Conservation (phyloP, 2,797 vertebrate genomes). For the Australoheros facetus region DNA sequence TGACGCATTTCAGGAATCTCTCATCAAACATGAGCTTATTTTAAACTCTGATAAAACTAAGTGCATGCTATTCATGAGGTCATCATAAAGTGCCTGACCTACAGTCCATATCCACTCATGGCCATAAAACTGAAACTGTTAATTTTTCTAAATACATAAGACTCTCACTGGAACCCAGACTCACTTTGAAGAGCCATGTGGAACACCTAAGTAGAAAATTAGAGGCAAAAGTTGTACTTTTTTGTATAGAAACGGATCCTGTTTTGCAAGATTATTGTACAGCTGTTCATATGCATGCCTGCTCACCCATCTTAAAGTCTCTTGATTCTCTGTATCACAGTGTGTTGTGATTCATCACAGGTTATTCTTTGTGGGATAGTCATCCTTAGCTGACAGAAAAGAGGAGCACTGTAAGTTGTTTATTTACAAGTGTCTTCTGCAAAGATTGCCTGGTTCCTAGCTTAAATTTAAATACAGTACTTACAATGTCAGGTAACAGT, state of each 20-base stretch:
- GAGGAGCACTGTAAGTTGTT: background rate
- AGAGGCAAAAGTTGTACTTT: too few species aligned
- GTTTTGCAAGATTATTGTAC: background rate
- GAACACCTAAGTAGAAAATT: too few species aligned
- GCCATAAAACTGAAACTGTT: background rate
- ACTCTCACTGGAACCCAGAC: background rate
- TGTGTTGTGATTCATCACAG: background rate
- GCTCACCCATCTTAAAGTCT: too few species aligned
- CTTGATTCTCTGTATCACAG: background rate
- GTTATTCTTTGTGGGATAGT: background rate
- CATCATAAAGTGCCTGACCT: background rate
- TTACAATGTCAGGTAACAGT: background rate
- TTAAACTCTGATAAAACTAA: slow-evolving; percentile 1
- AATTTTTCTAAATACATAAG: background rate
- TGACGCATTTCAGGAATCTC: background rate
- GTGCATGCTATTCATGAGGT: background rate
- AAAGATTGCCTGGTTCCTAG: slow-evolving; percentile 1
- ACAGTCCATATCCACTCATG: background rate
- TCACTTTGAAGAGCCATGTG: too few species aligned
- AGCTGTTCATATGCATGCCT: background rate
- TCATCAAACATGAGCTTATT: background rate
- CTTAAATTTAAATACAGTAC: background rate
- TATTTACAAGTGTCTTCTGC: background rate
- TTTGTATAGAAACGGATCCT: background rate
- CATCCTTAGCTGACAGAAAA: background rate